A percentile compares a stretch with the other conserved stretches of the same genome.
Conservation (phyloP, 2,797 vertebrate genomes). For the Anomalospiza imberbis region DNA sequence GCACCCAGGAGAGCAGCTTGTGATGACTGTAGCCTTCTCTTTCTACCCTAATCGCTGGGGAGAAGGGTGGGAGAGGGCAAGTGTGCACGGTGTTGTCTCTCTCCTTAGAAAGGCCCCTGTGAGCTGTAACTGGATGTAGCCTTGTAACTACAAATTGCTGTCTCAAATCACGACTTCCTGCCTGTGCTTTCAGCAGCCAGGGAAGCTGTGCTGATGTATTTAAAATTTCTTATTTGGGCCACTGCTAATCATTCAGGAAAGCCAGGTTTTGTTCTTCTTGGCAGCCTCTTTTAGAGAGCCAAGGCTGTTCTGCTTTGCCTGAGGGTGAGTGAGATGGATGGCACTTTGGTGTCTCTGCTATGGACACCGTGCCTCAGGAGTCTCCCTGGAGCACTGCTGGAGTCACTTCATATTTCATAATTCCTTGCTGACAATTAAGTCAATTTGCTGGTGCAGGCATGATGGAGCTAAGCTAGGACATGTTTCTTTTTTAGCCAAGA, state of each 20-base stretch:
- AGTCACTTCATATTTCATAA: conserved; percentile 58
- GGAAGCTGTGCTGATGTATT: not conserved
- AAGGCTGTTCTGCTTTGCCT: conserved; percentile 7
- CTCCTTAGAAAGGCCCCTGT: not conserved
- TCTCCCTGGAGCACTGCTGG: not conserved
- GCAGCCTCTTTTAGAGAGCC: not conserved
- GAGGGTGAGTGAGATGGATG: conserved; percentile 18
- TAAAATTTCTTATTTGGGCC: not conserved
- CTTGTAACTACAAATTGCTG: not conserved
- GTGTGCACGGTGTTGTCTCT: rapidly evolving
- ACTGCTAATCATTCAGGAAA: not conserved
- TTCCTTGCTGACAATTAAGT: conserved; percentile 60
- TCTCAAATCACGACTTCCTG: not conserved
- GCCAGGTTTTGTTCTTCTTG: not conserved
- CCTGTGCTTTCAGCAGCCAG: not conserved
- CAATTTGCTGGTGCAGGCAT: conserved; percentile 51
- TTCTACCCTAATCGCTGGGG: not conserved
- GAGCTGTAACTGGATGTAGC: not conserved
- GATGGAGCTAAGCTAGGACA: conserved; percentile 62
- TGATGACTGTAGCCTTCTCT: not conserved
- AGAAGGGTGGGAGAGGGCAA: not conserved
- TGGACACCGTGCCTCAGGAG: not conserved
- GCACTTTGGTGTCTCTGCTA: conserved; percentile 21
- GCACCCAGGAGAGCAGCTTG: not conserved
- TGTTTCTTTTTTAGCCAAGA: conserved; percentile 8